Conservation (phyloP, 2,113 vertebrate species). For the Raphicerus campestris region DNA sequence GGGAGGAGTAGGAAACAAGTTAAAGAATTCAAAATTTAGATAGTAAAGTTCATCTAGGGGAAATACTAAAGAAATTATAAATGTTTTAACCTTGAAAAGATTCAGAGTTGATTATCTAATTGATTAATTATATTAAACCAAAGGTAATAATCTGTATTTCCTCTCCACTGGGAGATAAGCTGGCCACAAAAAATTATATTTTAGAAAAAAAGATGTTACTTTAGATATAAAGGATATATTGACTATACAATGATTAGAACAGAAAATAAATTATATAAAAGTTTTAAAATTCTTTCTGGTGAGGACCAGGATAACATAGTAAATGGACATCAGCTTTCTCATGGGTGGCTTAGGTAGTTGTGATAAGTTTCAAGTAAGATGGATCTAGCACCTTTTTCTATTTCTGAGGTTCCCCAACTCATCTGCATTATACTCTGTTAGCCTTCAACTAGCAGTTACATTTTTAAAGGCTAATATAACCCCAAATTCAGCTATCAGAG, state of each 20-base stretch:
- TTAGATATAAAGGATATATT: background rate
- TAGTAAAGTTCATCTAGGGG: background rate
- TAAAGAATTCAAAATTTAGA: background rate
- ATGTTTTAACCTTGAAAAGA: background rate
- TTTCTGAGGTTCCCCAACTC: background rate
- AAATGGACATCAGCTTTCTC: background rate
- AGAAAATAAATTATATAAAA: background rate
- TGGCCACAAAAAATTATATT: background rate
- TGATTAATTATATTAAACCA: background rate
- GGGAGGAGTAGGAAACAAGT: background rate
- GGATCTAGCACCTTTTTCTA: background rate
- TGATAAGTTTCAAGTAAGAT: background rate
- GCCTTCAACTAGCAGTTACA: background rate
- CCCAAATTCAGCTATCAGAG: background rate
- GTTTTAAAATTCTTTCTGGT: background rate
- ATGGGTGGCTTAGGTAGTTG: background rate
- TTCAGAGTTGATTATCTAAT: background rate
- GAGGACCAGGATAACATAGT: background rate
- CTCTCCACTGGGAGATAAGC: background rate
- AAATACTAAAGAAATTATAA: background rate
- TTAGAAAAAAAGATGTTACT: background rate
- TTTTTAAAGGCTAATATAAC: background rate
- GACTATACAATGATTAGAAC: background rate
- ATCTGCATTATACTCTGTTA: background rate
- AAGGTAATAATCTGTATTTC: background rate